Evolutionary conservation across 1,140 invertebrate species (phyloP), one percentile per base, ranked within the genome.

Genomic region (Drosophila arawakana): DNA sequence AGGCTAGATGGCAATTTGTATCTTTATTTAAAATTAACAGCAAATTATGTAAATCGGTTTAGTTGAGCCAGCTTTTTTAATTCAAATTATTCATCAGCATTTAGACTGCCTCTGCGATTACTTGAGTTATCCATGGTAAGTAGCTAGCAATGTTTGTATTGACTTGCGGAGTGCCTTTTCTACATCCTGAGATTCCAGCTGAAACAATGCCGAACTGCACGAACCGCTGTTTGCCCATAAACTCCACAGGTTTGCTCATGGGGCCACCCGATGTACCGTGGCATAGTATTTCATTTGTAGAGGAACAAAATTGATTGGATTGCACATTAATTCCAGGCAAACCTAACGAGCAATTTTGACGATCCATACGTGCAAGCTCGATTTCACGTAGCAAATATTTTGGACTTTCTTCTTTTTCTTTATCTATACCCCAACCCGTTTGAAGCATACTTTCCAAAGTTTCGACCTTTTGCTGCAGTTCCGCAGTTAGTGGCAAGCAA

Each of bases 401-500:
- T 13, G 10, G n/a, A 46, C 3, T 2, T n/a, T 15, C 11, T 0
- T 59, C 25, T 0, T 30, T 25, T 0, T 59, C n/a, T 0, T 30
- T 25, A 43, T 58, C 54, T 3, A n/a, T 1, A 6, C 41, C 41
- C 41, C 41, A 59, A 8, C 21, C 57, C 4, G 57, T 59, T 8
- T 30, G 18, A 0, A 59, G 41, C 21, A 59, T 30, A 34, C 41
- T 46, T 34, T 30, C 8, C 7, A 44, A n/a, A 46, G 57, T 25
- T 30, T 43, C n/a, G 4, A 30, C 57, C 9, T 43, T 44, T 10
- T 46, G 41, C 7, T 59, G 41, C 7, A 59, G 57, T 6, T 21
- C 41, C 13, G 41, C 39, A 34, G 44, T 59, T 7, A 59, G 9
- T n/a, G 57, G 57, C 57, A 59, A 34, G 8, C 57, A 59, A n/a